Evolutionary conservation across 2,797 vertebrate genomes (phyloP).

Genomic region (Arremon brunneinucha): DNA sequence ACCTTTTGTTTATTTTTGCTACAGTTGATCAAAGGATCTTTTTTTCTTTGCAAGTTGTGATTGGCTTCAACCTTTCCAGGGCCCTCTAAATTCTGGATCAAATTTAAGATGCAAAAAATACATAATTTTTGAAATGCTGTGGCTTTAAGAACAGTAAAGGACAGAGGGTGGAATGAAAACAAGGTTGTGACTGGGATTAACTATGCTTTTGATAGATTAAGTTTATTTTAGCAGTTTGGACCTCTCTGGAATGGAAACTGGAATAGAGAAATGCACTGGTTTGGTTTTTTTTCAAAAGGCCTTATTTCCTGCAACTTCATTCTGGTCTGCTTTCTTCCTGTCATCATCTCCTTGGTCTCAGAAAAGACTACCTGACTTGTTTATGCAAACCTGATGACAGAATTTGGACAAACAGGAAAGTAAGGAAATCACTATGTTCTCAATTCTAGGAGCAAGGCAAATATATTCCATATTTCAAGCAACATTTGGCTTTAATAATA

Average conservation of each 20-base stretch:
- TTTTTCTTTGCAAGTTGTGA: neutral
- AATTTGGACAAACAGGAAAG: conserved; percentile 33
- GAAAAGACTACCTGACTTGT: neutral
- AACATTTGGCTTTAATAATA: conserved; percentile 49
- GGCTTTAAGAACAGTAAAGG: neutral
- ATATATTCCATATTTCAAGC: conserved; percentile 4
- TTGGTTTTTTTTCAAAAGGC: neutral
- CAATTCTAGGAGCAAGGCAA: conserved; percentile 5
- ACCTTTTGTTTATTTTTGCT: neutral
- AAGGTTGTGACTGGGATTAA: neutral
- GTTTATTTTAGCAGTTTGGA: neutral
- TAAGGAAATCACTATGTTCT: neutral
- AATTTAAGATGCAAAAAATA: neutral
- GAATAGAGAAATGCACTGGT: neutral
- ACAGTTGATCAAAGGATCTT: neutral
- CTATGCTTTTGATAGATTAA: neutral
- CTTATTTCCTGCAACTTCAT: neutral
- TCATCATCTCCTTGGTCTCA: neutral
- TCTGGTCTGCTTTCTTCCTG: neutral
- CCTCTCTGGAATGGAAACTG: neutral
- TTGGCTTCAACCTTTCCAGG: neutral
- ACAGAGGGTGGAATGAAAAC: neutral
- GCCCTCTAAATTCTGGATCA: neutral
- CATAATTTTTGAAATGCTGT: neutral
- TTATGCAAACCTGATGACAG: conserved; percentile 28